phyloP scores from a whole-genome alignment of 1,140 invertebrate genomes.

The Eurosta solidaginis region DNA sequence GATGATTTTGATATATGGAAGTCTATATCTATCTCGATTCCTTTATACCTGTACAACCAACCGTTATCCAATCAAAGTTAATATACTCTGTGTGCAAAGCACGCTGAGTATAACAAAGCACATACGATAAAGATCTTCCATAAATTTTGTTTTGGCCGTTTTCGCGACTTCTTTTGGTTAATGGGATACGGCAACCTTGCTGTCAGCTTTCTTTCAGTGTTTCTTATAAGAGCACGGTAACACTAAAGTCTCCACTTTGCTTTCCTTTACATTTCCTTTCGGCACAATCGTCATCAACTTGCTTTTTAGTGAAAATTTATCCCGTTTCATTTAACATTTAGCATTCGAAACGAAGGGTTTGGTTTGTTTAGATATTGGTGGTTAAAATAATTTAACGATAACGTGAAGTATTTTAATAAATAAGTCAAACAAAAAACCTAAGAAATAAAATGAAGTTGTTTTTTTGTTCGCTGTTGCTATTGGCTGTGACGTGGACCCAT shows the following conservation, averaged over 20 bases:
- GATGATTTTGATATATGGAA: too few relatives aligned
- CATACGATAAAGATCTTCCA: too few relatives aligned
- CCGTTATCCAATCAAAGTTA: too few relatives aligned
- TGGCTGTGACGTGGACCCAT: slow-evolving; percentile 41
- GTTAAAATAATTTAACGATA: neutral
- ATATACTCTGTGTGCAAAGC: too few relatives aligned
- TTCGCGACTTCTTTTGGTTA: neutral
- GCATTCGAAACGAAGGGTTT: neutral
- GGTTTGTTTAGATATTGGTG: neutral
- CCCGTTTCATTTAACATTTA: slow-evolving; percentile 10
- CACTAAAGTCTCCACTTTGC: slow-evolving; percentile 21
- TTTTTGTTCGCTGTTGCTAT: slow-evolving; percentile 50
- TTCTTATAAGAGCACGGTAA: neutral
- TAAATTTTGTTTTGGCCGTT: too few relatives aligned
- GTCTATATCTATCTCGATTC: too few relatives aligned
- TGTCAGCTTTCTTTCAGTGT: too few relatives aligned
- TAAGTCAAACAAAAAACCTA: neutral
- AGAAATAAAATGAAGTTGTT: slow-evolving; percentile 49
- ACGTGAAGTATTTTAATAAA: neutral
- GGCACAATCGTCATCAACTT: slow-evolving; percentile 17
- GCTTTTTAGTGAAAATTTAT: slow-evolving; percentile 22
- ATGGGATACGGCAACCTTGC: neutral
- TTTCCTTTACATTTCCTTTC: too few relatives aligned
- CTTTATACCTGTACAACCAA: too few relatives aligned
- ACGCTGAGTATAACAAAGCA: too few relatives aligned